Percentiles rank a stretch among this genome's conserved stretches.
Conservation (phyloP, 2,113 vertebrate genomes). For the Deroptyus accipitrinus region DNA sequence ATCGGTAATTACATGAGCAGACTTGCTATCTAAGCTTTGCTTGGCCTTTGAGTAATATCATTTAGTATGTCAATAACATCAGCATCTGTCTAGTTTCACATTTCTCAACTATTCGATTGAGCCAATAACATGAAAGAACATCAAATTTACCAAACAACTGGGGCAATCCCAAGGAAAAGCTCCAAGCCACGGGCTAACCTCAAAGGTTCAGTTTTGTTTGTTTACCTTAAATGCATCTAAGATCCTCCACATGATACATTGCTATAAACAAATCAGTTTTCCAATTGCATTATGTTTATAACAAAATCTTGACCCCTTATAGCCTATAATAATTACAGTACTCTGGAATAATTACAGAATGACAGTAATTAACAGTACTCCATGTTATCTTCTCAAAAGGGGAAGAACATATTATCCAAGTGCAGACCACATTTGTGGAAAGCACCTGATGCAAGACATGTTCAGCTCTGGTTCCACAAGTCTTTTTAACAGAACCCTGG, state of each 20-base stretch:
- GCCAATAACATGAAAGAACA: slow-evolving; percentile 43
- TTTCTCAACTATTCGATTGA: slow-evolving; percentile 29
- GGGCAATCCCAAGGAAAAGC: not conserved
- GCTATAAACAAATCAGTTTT: slow-evolving; percentile 24
- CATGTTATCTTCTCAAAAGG: not conserved
- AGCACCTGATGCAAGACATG: not conserved
- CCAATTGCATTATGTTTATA: not conserved
- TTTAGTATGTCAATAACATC: not conserved
- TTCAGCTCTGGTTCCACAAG: not conserved
- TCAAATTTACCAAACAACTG: slow-evolving; percentile 48
- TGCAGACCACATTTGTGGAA: not conserved
- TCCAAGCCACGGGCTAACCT: not conserved
- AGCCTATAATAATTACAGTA: not conserved
- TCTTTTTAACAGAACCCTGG: not conserved
- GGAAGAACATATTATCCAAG: not conserved
- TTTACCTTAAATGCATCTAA: slow-evolving; percentile 12
- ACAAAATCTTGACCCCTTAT: not conserved
- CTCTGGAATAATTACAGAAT: not conserved
- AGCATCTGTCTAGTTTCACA: slow-evolving; percentile 29
- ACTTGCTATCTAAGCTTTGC: not conserved
- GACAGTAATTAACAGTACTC: not conserved
- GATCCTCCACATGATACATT: not conserved
- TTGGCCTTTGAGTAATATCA: not conserved
- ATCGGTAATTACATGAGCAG: not conserved
- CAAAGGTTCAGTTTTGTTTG: slow-evolving; percentile 1